Conservation (phyloP, 1,140 invertebrate genomes). For the Lysiphlebus fabarum region DNA sequence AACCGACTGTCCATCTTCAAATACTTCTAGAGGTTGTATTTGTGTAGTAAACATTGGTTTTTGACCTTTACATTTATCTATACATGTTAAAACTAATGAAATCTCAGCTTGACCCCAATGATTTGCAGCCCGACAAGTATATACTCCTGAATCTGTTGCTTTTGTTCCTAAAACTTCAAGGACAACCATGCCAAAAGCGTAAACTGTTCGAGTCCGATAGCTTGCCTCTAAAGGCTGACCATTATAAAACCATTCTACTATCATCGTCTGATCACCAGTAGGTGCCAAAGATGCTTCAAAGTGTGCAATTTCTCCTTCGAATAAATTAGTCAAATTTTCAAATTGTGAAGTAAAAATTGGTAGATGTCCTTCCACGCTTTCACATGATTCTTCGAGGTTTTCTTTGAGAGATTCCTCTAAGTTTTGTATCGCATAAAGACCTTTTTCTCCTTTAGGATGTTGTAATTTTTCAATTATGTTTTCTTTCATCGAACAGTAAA, state of each 20-base stretch:
- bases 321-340: conserved; percentile 74
- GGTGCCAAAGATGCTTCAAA: conserved; percentile 92
- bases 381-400: conserved; percentile 64
- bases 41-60: conserved; percentile 86
- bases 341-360: conserved; percentile 87
- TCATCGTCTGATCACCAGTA: conserved; percentile 92
- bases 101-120: conserved; percentile 86
- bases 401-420: conserved; percentile 80
- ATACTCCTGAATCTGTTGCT: conserved; percentile 82
- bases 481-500: conserved; percentile 78
- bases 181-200: conserved; percentile 94
- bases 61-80: conserved; percentile 79
- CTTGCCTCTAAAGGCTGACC: conserved; percentile 83
- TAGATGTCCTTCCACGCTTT: conserved; percentile 74
- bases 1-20: conserved; percentile 88
- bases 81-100: conserved; percentile 76
- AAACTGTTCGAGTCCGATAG: conserved; percentile 84
- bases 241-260: conserved; percentile 97
- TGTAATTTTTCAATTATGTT: conserved; percentile 83
- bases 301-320: conserved; percentile 87
- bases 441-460: conserved; percentile 90
- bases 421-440: conserved; percentile 85
- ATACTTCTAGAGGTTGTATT: conserved; percentile 76
- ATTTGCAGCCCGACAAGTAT: conserved; percentile 84
- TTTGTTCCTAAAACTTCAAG: conserved; percentile 88